These are phyloP conservation scores for Heptranchias perlo DNA, from an alignment of 2,113 vertebrate genomes.

Conservation along the genomic window DNA sequence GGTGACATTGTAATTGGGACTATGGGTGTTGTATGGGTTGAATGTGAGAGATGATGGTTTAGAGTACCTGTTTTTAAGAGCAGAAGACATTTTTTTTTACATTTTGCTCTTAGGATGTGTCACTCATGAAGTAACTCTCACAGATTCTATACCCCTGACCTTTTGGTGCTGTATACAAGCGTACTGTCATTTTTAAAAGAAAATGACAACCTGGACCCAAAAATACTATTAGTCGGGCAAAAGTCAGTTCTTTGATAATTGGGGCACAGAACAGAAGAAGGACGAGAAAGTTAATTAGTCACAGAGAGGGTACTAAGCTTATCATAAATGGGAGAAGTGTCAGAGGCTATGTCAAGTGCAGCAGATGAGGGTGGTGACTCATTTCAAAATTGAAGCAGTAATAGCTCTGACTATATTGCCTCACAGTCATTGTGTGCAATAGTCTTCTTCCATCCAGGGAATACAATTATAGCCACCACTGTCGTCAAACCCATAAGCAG, in stretches of 20 bases:
- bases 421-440: background rate
- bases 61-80: background rate
- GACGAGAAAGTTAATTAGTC: constrained; percentile 17
- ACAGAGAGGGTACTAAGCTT: background rate
- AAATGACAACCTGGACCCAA: background rate
- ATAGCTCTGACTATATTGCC: background rate
- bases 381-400: background rate
- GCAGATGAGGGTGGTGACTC: background rate
- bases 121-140: background rate
- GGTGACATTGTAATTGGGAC: background rate
- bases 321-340: constrained; percentile 11
- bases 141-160: background rate
- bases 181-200: background rate
- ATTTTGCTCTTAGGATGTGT: background rate
- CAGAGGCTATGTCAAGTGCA: constrained; percentile 6
- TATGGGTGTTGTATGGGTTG: background rate
- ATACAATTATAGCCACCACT: background rate
- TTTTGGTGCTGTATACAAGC: background rate
- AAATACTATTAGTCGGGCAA: background rate
- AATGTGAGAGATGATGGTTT: background rate
- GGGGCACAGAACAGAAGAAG: background rate
- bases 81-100: background rate
- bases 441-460: background rate
- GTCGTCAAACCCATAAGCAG: background rate
- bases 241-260: background rate